These are phyloP conservation scores for Polylopha cassiicola DNA, from an alignment of 2,888 invertebrate genomes.

Conservation along the genomic window DNA sequence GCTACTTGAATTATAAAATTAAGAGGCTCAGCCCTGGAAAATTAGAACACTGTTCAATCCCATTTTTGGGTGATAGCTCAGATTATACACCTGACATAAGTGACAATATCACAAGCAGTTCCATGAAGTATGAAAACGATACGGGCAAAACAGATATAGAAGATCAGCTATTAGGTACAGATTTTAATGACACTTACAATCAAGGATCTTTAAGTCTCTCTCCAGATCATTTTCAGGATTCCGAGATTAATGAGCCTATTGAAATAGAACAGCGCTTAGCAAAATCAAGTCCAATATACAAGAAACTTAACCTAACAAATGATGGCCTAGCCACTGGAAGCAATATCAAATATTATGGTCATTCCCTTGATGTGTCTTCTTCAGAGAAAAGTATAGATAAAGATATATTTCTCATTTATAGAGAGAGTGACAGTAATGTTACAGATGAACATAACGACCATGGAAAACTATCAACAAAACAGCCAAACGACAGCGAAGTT, in stretches of 20 bases:
- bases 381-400: conserved; percentile 38
- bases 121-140: not conserved
- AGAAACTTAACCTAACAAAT: conserved; percentile 26
- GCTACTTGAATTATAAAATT: conserved; percentile 51
- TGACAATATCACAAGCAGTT: not conserved
- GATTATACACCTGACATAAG: conserved; percentile 16
- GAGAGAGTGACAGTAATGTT: conserved; percentile 42
- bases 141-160: not conserved
- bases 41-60: conserved; percentile 49
- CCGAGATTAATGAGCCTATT: too few species aligned
- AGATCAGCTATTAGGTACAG: too few species aligned
- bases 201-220: too few species aligned
- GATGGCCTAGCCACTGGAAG: conserved; percentile 25
- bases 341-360: conserved; percentile 22
- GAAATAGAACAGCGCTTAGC: conserved; percentile 23
- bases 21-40: conserved; percentile 41
- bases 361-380: conserved; percentile 27
- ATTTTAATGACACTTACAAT: too few species aligned
- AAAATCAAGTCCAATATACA: conserved; percentile 28
- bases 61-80: conserved; percentile 27
- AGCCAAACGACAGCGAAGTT: not conserved
- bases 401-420: conserved; percentile 54
- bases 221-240: too few species aligned
- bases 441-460: conserved; percentile 25
- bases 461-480: conserved; percentile 20